phyloP scores from a whole-genome alignment of 2,888 invertebrate genomes.

The Beris chalybata region DNA sequence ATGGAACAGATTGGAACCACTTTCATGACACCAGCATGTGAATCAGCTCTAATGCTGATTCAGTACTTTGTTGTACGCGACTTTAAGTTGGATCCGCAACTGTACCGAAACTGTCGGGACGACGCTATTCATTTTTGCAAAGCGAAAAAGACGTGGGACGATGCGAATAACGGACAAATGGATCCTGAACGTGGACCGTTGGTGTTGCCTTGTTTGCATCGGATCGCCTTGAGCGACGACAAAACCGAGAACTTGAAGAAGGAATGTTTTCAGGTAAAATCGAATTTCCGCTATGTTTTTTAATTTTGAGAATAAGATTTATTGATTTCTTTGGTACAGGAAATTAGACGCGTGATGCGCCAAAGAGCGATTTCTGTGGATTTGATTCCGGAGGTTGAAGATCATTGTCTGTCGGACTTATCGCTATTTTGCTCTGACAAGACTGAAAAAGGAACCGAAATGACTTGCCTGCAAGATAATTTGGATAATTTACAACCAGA shows the following conservation, averaged over 20 bases:
- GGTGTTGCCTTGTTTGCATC: constrained; percentile 88
- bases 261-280: constrained; percentile 56
- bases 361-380: constrained; percentile 91
- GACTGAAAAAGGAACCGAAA: constrained; percentile 87
- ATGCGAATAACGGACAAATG: constrained; percentile 61
- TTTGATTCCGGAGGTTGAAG: constrained; percentile 92
- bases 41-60: constrained; percentile 88
- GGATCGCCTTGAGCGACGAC: constrained; percentile 62
- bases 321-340: constrained; percentile 58
- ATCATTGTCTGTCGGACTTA: constrained; percentile 83
- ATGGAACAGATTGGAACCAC: constrained; percentile 88
- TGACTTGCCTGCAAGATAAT: constrained; percentile 87
- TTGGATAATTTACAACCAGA: constrained; percentile 67
- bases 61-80: constrained; percentile 97
- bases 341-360: constrained; percentile 89
- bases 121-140: constrained; percentile 85
- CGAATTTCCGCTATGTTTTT: constrained; percentile 1
- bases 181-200: constrained; percentile 80
- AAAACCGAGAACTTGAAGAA: constrained; percentile 60
- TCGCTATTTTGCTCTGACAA: constrained; percentile 80
- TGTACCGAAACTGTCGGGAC: constrained; percentile 83
- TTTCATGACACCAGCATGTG: constrained; percentile 86
- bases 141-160: constrained; percentile 76
- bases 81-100: constrained; percentile 86
- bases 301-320: not conserved